A percentile compares a stretch with the other conserved stretches of the same genome.
Evolutionary conservation across 2,888 invertebrate genomes (phyloP).

Genomic region (Chromoteleia sp.): DNA sequence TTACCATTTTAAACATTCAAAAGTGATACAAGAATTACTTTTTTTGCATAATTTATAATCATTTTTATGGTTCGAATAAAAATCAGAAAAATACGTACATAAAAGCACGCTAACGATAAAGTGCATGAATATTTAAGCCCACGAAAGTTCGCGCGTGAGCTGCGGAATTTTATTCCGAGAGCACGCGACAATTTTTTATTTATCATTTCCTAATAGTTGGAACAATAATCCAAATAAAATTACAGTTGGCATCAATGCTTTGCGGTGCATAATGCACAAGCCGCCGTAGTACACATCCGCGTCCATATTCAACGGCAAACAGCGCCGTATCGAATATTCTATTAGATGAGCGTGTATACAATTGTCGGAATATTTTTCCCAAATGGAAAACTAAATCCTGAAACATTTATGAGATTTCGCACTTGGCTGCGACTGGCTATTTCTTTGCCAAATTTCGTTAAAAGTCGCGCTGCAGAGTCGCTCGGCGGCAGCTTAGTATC

Average conservation of each 20-base stretch:
- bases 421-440: slow-evolving; percentile 31
- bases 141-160: not conserved
- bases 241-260: slow-evolving; percentile 36
- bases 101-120: not conserved
- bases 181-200: slow-evolving; percentile 27
- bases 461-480: slow-evolving; percentile 21
- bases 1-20: no score
- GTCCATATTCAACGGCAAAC: slow-evolving; percentile 36
- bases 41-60: no score
- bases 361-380: slow-evolving; percentile 53
- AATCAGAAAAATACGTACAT: not conserved
- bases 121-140: not conserved
- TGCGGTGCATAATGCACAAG: slow-evolving; percentile 52
- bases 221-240: slow-evolving; percentile 44
- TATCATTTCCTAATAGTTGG: slow-evolving; percentile 27
- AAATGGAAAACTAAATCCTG: slow-evolving; percentile 37
- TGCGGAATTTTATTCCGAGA: not conserved
- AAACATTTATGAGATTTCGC: slow-evolving; percentile 43
- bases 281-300: slow-evolving; percentile 18
- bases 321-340: slow-evolving; percentile 41
- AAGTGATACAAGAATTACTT: no score
- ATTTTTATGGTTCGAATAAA: no score
- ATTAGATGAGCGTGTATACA: slow-evolving; percentile 39
- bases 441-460: slow-evolving; percentile 37
- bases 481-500: not conserved